Evolutionary conservation across 2,888 invertebrate genomes (phyloP).

Genomic region (Epinotia ramella): DNA sequence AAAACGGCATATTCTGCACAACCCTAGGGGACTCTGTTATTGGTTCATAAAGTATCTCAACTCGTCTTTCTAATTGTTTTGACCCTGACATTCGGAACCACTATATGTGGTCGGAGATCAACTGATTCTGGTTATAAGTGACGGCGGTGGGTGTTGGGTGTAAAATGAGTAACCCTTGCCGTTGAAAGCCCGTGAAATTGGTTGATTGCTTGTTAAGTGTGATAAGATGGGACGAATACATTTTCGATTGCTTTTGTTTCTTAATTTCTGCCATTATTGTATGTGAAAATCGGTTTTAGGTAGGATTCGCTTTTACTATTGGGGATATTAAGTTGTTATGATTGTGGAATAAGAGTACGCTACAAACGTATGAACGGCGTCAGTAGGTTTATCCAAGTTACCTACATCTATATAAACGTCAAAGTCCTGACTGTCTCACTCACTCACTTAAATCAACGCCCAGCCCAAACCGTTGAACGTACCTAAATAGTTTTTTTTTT

Average conservation of each 20-base stretch:
- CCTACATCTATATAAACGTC: no score
- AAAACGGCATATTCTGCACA: conserved; percentile 12
- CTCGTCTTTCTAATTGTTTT: background rate
- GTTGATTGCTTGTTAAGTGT: conserved; percentile 41
- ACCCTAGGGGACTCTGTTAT: conserved; percentile 9
- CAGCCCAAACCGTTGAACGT: no score
- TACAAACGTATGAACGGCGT: no score
- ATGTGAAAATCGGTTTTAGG: background rate
- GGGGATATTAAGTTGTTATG: no score
- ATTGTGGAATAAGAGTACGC: no score
- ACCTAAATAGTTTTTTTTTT: no score
- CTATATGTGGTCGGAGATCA: background rate
- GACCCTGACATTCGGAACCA: background rate
- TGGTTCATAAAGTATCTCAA: background rate
- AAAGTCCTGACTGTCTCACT: no score
- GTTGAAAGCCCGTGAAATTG: background rate
- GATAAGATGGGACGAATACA: background rate
- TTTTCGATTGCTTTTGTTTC: background rate
- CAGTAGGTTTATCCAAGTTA: no score
- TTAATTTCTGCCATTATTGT: background rate
- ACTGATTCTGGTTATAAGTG: background rate
- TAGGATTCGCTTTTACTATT: background rate
- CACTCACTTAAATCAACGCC: no score
- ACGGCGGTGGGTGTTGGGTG: background rate
- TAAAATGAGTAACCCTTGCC: background rate